Base-by-base conservation (phyloP, 2,113 vertebrate genomes). In the Perognathus longimembris region DNA sequence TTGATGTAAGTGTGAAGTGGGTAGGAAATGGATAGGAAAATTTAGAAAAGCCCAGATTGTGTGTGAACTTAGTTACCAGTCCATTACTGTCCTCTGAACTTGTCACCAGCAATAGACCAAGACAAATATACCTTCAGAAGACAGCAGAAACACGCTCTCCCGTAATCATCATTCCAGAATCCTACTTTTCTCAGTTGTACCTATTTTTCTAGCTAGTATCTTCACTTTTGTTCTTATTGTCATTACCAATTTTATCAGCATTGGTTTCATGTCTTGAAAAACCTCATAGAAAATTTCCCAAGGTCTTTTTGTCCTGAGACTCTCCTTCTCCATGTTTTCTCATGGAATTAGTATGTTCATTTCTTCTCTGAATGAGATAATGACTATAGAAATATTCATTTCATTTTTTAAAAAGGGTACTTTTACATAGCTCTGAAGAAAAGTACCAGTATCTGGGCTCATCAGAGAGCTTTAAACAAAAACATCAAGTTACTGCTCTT, bases 361-460 rank as follows among this genome's bases (percentile, higher is more conserved):
- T 40, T 42, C 22, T 69, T 79, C 38, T 22, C 28, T n/a, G 84
- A 85, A 77, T 77, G n/a, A 92, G 17, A 54, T 32, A 87, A 15
- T 20, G 69, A 86, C 79, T 28, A 69, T 76, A 18, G 30, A 93
- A 89, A 92, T 42, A 34, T 84, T 89, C 80, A 87, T 67, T 92
- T 71, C n/a, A 9, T 34, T 45, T 45, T 45, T 45, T 45, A 93
- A 32, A 79, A 61, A 86, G 82, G 50, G 66, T 28, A n/a, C 22
- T 70, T 69, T 79, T 79, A 66, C 2, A 28, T 66, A 57, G 4
- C 30, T 93, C 57, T 80, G 38, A 94, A 90, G 63, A 76, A 93
- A 94, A 85, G 36, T 81, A 71, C 9, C 4, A 73, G 24, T 70
- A 61, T 38, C 42, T 9, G 42, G 20, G 87, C 45, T 84, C 50